Conservation (phyloP, 1,140 invertebrate genomes). For the Neodiprion lecontei region DNA sequence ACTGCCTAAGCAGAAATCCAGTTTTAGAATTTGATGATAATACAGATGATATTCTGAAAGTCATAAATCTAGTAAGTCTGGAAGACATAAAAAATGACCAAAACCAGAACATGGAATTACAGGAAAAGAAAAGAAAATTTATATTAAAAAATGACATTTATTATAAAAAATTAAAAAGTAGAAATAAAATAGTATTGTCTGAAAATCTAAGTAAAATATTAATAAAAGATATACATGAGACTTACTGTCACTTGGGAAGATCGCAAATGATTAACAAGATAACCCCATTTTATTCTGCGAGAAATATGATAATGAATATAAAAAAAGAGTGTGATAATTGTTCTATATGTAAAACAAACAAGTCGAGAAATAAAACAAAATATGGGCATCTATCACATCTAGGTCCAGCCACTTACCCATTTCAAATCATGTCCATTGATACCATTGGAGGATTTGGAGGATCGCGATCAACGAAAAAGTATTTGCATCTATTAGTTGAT, state of each 20-base stretch:
- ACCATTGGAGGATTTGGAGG: conserved; percentile 37
- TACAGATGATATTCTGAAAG: conserved; percentile 26
- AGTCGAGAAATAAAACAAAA: conserved; percentile 41
- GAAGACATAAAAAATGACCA: conserved; percentile 25
- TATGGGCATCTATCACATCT: conserved; percentile 43
- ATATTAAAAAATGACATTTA: conserved; percentile 22
- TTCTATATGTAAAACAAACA: conserved; percentile 47
- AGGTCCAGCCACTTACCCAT: conserved; percentile 43
- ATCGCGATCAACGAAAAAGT: conserved; percentile 34
- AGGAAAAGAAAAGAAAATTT: conserved; percentile 29
- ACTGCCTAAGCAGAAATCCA: conserved; percentile 35
- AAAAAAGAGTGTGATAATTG: conserved; percentile 36
- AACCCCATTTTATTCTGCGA: conserved; percentile 29
- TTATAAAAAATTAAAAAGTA: conserved; percentile 36
- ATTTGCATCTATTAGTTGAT: conserved; percentile 35
- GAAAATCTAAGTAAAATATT: conserved; percentile 31
- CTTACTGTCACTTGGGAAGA: conserved; percentile 34
- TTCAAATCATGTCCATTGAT: conserved; percentile 41
- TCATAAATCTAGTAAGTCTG: conserved; percentile 31
- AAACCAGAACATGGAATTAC: conserved; percentile 36
- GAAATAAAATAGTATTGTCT: conserved; percentile 28
- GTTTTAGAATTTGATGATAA: conserved; percentile 31
- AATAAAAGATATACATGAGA: conserved; percentile 32
- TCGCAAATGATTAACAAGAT: conserved; percentile 36
- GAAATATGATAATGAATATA: conserved; percentile 29